Base-by-base conservation (phyloP, 2,113 vertebrate species). In the Protobothrops flavoviridis region DNA sequence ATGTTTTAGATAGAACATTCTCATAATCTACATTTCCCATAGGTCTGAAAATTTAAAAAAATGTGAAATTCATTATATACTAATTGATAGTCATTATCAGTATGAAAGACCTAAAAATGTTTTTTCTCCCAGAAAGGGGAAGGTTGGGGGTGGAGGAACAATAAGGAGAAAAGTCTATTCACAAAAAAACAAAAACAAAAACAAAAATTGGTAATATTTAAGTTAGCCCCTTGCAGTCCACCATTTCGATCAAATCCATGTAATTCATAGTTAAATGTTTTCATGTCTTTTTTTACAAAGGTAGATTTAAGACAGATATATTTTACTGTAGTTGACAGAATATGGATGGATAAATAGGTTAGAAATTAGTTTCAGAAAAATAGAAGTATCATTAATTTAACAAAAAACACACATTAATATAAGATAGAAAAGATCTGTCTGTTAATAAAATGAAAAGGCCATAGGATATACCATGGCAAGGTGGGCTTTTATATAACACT, bases 161-260 rank as follows among this genome's bases (percentile, higher is more conserved):
- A 94, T 87, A 95, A 94, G 87, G 87, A 86, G 23, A 95, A 95
- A 93, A 50, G 92, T 95, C 94, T 88, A 92, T 91, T 93, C 86
- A 92, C 91, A 89, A 17, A 43, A 26, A 26, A 64, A 64, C 13
- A 5, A 85, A 24, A 64, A 64, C 13, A 5, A 85, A 24, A 85
- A 94, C 87, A 56, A 1, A 81, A 93, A 45, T 55, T 94, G 93
- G 89, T 93, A 94, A 96, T 95, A 95, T 97, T 95, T 93, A 90
- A 95, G 88, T 96, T 94, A 90, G 91, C 57, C 94, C 64, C 96
- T 93, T 96, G 91, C 91, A 93, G 92, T 55, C 85, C 39, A 94
- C 91, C 94, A 93, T 95, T 93, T 94, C 93, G 92, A 21, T 1
- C 81, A 91, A 94, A 90, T 96, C 92, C 55, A 94, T 90, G 90